Evolutionary conservation across 2,888 invertebrate genomes (phyloP).

Genomic region (Leucania comma): DNA sequence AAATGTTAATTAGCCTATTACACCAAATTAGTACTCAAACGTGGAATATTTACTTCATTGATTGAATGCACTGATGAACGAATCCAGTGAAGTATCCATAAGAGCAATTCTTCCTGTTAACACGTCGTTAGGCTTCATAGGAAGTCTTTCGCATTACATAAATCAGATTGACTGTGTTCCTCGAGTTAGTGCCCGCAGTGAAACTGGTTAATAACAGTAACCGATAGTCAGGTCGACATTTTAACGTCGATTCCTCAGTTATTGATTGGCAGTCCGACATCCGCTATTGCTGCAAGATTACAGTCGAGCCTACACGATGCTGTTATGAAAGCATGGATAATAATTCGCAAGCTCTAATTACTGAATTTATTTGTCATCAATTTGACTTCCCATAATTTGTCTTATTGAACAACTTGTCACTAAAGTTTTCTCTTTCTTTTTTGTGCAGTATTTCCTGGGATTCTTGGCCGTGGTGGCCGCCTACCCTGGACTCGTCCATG

Average conservation of each 20-base stretch:
- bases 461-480: conserved; percentile 86
- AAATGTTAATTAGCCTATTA: conserved; percentile 46
- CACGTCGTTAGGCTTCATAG: conserved; percentile 61
- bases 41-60: conserved; percentile 43
- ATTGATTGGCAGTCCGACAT: conserved; percentile 50
- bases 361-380: conserved; percentile 16
- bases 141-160: conserved; percentile 82
- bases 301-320: conserved; percentile 21
- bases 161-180: conserved; percentile 64
- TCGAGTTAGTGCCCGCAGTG: conserved; percentile 71
- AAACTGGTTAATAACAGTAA: conserved; percentile 73
- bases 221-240: conserved; percentile 53
- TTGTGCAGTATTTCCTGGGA: conserved; percentile 87
- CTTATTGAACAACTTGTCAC: conserved; percentile 8
- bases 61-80: conserved; percentile 67
- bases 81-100: conserved; percentile 72
- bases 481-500: conserved; percentile 86
- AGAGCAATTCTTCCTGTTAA: conserved; percentile 74
- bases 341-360: conserved; percentile 28
- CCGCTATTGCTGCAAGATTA: conserved; percentile 45
- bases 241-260: conserved; percentile 57
- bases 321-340: conserved; percentile 32
- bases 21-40: conserved; percentile 38
- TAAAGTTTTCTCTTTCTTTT: conserved; percentile 41
- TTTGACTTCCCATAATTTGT: conserved; percentile 6